Evolutionary conservation across 1,140 invertebrate genomes (phyloP).

Genomic region (Thalassaphorura encarpata): DNA sequence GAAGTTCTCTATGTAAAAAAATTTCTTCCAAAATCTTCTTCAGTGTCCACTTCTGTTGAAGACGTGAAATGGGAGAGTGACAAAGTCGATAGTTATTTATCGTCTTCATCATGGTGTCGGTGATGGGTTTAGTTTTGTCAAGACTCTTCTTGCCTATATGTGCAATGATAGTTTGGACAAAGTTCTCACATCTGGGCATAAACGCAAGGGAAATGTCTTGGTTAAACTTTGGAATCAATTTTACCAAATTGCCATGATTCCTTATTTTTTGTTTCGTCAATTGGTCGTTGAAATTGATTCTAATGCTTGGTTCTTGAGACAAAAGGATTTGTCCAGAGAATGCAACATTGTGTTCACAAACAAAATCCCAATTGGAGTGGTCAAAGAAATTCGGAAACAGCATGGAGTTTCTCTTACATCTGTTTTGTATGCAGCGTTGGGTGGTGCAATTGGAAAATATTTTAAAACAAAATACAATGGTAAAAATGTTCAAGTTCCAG

Average conservation of each 20-base stretch:
- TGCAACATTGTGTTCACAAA: conserved; percentile 11
- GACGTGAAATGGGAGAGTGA: no score
- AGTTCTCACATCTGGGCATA: background rate
- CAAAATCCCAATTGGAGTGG: conserved; percentile 8
- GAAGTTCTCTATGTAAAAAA: background rate
- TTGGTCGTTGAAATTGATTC: conserved; percentile 12
- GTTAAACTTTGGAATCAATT: background rate
- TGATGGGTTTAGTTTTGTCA: conserved; percentile 26
- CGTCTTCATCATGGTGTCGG: conserved; percentile 23
- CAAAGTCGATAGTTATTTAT: no score
- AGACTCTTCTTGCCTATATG: conserved; percentile 18
- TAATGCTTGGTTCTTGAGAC: conserved; percentile 16
- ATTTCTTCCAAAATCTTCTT: background rate
- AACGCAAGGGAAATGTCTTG: background rate
- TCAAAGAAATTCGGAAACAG: conserved; percentile 6
- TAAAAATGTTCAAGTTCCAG: conserved; percentile 3
- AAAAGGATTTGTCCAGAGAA: conserved; percentile 16
- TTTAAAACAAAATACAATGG: conserved; percentile 4
- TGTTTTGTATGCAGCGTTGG: conserved; percentile 18
- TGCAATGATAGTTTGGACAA: conserved; percentile 11
- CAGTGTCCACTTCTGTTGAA: background rate
- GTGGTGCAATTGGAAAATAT: conserved; percentile 20
- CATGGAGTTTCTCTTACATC: conserved; percentile 13
- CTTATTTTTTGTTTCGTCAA: conserved; percentile 15
- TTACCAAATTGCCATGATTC: background rate